phyloP scores from a whole-genome alignment of 2,797 vertebrate species.

The Diglossa cyanea region DNA sequence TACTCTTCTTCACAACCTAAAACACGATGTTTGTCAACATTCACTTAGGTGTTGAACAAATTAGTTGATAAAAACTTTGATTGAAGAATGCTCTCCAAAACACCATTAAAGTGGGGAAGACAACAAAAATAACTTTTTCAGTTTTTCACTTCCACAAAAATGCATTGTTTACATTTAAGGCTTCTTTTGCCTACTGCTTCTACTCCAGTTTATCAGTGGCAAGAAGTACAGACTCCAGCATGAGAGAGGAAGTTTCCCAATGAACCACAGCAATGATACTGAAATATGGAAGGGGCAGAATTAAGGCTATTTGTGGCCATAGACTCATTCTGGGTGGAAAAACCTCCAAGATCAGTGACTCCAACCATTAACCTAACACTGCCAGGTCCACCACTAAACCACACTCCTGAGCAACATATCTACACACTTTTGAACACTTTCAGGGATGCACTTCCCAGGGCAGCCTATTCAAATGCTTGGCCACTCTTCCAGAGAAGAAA shows the following conservation, averaged over 20 bases:
- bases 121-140: background rate
- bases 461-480: background rate
- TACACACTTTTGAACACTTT: background rate
- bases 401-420: background rate
- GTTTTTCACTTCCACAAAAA: background rate
- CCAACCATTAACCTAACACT: background rate
- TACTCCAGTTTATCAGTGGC: background rate
- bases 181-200: background rate
- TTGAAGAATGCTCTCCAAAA: background rate
- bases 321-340: background rate
- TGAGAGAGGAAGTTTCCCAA: background rate
- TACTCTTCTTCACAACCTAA: background rate
- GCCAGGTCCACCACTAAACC: background rate
- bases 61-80: background rate
- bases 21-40: background rate
- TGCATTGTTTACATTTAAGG: background rate
- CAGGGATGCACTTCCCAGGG: background rate
- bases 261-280: background rate
- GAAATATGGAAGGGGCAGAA: background rate
- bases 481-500: background rate
- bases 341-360: rapidly evolving
- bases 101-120: background rate
- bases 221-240: background rate
- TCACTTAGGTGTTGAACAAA: background rate
- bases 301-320: background rate